These are phyloP conservation scores for Mola mola DNA, from an alignment of 2,113 vertebrate genomes.

Conservation along the genomic window DNA sequence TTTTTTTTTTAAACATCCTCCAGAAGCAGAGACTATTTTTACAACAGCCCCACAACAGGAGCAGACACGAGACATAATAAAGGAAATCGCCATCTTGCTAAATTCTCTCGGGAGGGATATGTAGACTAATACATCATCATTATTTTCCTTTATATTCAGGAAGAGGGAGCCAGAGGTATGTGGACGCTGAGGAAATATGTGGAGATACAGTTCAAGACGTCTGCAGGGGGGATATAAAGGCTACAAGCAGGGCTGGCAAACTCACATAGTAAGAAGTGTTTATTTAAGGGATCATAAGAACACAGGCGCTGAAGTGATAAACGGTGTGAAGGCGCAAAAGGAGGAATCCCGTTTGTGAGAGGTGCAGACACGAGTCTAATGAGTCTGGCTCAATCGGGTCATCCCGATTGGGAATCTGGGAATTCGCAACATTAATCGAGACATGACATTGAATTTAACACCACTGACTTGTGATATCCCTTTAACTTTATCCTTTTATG, in stretches of 20 bases:
- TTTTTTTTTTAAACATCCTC: conserved; percentile 78
- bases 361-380: background rate
- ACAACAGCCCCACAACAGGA: conserved; percentile 77
- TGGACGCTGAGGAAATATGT: conserved; percentile 63
- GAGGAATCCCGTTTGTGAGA: background rate
- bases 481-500: too few species aligned
- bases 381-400: background rate
- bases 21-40: conserved; percentile 79
- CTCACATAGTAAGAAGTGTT: conserved; percentile 22
- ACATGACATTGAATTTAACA: too few species aligned
- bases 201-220: conserved; percentile 52
- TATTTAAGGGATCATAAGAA: conserved; percentile 37
- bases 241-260: conserved; percentile 23
- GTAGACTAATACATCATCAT: conserved; percentile 80
- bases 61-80: conserved; percentile 80
- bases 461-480: too few species aligned
- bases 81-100: conserved; percentile 79
- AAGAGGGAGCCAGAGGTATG: conserved; percentile 70
- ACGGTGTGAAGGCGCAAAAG: conserved; percentile 21
- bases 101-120: conserved; percentile 66
- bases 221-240: conserved; percentile 22
- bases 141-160: conserved; percentile 77
- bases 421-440: too few species aligned
- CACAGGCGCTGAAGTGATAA: conserved; percentile 13
- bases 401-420: background rate